These are phyloP conservation scores for Ormyrus labotus DNA, from an alignment of 2,888 invertebrate genomes.

Conservation along the genomic window DNA sequence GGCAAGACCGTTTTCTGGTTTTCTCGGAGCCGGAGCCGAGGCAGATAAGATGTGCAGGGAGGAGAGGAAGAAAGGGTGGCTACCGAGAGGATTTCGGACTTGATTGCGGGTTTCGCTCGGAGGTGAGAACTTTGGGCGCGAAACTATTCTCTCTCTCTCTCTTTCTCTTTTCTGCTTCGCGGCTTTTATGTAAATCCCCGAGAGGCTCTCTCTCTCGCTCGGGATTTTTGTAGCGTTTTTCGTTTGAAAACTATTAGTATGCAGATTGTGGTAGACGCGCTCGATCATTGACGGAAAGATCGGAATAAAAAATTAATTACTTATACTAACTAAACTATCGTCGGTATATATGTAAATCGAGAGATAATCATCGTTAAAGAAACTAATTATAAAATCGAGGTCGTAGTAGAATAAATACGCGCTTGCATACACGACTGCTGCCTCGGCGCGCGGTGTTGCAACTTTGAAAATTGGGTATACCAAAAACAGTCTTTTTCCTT, in stretches of 20 bases:
- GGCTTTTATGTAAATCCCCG: no score
- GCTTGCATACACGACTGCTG: not conserved
- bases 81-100: not conserved
- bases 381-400: conserved; percentile 52
- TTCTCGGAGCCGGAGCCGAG: conserved; percentile 59
- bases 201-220: no score
- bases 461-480: conserved; percentile 31
- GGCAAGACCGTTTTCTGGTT: conserved; percentile 65
- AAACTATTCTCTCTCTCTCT: no score
- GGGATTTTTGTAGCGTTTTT: conserved; percentile 20
- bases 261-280: not conserved
- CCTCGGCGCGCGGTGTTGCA: conserved; percentile 15
- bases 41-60: conserved; percentile 26
- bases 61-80: not conserved
- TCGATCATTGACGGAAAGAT: not conserved
- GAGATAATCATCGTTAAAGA: conserved; percentile 30
- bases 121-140: not conserved
- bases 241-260: conserved; percentile 28
- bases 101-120: conserved; percentile 43
- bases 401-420: conserved; percentile 17
- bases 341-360: not conserved
- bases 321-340: not conserved
- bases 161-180: not conserved
- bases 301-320: conserved; percentile 39
- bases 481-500: conserved; percentile 4